phyloP scores from a whole-genome alignment of 2,113 vertebrate species.

The Pitta sordida region DNA sequence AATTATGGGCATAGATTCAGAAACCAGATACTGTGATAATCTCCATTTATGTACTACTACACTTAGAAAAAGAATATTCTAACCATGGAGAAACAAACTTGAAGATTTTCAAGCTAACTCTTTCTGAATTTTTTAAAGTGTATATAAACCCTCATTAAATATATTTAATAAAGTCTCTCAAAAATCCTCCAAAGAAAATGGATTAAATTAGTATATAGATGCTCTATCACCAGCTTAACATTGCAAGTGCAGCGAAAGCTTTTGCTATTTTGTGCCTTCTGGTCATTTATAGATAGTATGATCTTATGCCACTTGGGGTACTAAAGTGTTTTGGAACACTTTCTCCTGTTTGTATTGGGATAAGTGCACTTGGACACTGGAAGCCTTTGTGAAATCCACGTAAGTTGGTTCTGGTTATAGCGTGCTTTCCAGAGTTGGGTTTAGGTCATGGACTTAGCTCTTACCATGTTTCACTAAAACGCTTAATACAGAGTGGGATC shows the following conservation, averaged over 20 bases:
- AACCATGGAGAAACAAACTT: neutral
- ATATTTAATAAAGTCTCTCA: neutral
- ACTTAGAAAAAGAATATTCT: neutral
- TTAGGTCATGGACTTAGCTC: neutral
- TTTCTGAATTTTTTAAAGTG: neutral
- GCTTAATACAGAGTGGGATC: rapidly evolving
- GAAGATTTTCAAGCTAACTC: neutral
- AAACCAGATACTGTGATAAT: constrained; percentile 68
- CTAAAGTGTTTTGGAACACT: neutral
- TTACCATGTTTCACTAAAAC: neutral
- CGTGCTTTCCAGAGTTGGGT: neutral
- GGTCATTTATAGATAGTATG: neutral
- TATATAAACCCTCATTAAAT: neutral
- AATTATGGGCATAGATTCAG: constrained; percentile 68
- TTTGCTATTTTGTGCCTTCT: neutral
- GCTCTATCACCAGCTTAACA: neutral
- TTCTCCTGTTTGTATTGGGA: neutral
- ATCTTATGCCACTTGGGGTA: neutral
- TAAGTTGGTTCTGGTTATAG: neutral
- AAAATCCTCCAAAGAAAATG: neutral
- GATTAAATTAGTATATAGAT: neutral
- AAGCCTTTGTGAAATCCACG: neutral
- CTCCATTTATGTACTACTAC: constrained; percentile 48
- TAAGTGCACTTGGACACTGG: neutral
- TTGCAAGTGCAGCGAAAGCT: neutral